Conservation (phyloP, 2,113 vertebrate species). For the Todiramphus chloris region DNA sequence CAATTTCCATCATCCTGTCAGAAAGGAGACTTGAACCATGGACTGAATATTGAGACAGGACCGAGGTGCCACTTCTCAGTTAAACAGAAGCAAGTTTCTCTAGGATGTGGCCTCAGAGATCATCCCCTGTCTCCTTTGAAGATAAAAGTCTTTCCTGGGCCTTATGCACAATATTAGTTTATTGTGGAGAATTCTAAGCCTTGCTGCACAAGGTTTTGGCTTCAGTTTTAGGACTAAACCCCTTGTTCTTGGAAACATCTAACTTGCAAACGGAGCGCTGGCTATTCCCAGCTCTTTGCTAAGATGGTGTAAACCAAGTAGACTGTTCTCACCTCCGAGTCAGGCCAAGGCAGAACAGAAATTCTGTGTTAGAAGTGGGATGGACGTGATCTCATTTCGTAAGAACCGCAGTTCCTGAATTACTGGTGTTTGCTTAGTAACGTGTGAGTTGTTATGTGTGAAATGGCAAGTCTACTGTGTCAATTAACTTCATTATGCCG, state of each 20-base stretch:
- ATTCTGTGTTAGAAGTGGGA: neutral
- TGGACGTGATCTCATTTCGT: neutral
- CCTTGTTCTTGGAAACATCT: neutral
- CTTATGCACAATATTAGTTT: neutral
- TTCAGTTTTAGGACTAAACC: neutral
- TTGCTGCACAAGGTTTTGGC: neutral
- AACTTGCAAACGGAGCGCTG: neutral
- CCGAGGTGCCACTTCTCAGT: neutral
- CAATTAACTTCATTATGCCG: neutral
- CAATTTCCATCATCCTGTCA: neutral
- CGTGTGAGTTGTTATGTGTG: neutral
- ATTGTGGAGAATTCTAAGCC: neutral
- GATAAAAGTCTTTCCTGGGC: neutral
- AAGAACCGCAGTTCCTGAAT: neutral
- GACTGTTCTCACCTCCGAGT: neutral
- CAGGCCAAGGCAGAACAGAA: neutral
- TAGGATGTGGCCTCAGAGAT: neutral
- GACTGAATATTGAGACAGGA: neutral
- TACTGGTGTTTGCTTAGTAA: neutral
- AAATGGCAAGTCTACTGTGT: neutral
- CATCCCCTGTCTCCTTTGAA: neutral
- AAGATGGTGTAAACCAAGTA: neutral
- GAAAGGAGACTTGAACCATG: neutral
- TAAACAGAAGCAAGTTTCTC: neutral
- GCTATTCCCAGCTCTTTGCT: neutral